These are phyloP conservation scores for Hylaea fasciaria DNA, from an alignment of 2,888 invertebrate species.

Conservation along the genomic window DNA sequence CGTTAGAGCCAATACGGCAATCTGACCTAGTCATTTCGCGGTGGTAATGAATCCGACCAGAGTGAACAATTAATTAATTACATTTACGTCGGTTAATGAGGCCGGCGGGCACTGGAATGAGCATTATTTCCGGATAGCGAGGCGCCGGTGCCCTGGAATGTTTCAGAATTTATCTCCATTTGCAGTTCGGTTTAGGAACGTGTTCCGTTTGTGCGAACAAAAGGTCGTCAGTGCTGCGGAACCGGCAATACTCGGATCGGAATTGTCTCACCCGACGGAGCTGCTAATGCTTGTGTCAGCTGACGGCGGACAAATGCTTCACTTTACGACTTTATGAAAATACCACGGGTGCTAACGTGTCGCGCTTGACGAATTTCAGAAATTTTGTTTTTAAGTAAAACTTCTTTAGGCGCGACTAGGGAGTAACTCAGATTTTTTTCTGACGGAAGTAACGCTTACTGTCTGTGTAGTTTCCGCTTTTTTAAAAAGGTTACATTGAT, in stretches of 20 bases:
- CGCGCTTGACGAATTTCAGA: background rate
- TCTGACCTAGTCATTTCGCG: slow-evolving; percentile 49
- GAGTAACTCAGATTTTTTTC: too few relatives aligned
- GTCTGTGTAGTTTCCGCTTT: too few relatives aligned
- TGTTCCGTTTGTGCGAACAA: slow-evolving; percentile 67
- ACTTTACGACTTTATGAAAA: slow-evolving; percentile 43
- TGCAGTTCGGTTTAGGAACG: slow-evolving; percentile 66
- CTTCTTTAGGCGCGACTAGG: too few relatives aligned
- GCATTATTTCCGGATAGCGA: slow-evolving; percentile 62
- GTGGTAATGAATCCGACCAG: slow-evolving; percentile 60
- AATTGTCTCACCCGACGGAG: slow-evolving; percentile 58
- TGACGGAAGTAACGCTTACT: too few relatives aligned
- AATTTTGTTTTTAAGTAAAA: background rate
- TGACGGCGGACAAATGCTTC: slow-evolving; percentile 51
- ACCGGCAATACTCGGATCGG: slow-evolving; percentile 71
- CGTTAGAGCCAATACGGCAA: slow-evolving; percentile 52
- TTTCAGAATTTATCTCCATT: slow-evolving; percentile 70
- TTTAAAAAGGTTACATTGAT: too few relatives aligned
- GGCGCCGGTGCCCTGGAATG: slow-evolving; percentile 49
- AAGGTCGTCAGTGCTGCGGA: slow-evolving; percentile 64
- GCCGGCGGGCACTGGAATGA: slow-evolving; percentile 57
- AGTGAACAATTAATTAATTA: slow-evolving; percentile 68
- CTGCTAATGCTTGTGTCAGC: slow-evolving; percentile 59
- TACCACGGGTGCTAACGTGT: slow-evolving; percentile 1
- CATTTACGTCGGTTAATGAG: slow-evolving; percentile 64